Base-by-base conservation (phyloP, 2,797 vertebrate genomes). In the Cyprinella venusta region DNA sequence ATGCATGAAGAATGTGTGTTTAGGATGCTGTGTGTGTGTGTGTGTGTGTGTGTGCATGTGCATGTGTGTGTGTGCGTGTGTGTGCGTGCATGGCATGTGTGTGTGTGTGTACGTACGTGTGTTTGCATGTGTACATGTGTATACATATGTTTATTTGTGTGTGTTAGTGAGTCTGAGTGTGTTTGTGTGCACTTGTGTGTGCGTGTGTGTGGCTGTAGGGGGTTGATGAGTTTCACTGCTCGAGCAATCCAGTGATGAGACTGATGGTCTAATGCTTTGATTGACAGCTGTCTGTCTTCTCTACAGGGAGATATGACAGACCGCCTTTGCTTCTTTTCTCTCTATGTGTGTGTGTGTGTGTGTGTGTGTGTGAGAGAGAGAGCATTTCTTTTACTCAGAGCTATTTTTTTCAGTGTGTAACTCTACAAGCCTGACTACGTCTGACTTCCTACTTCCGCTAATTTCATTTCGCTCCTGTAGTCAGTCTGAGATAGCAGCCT, bases 271-370 rank as follows among this genome's bases (percentile, higher is more conserved):
- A 65, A 68, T 82, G 81, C 63, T 82, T 36, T 77, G 83, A 85
- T 42, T 83, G 86, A 83, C 84, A 85, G 68, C 68, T 82, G 80
- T 81, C 69, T 71, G 48, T 84, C 81, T 56, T 75, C 72, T 56
- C 78, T 76, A 40, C 24, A 45, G 36, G 52, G 16, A 56, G 15
- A 56, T 72, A 30, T 82, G 33, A 15, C 24, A 5, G 80, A 74
- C 68, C 74, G 3, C 64, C 40, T 54, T 7, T 42, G 21, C 24
- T 52, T 67, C 24, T 40, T 71, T 64, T 42, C 9, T 72, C 24
- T 56, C 15, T 8, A 21, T 74, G 3, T 59, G 42, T 21, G 45
- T 1, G 45, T 15, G n/a, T n/a, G n/a, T n/a, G n/a, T n/a, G n/a
- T n/a, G n/a, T 74, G 3, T 59, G 42, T 21, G 45, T 1, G 45